Evolutionary conservation across 2,888 invertebrate species (phyloP), one percentile per base, ranked within the genome.

Genomic region (Pterostichus madidus): DNA sequence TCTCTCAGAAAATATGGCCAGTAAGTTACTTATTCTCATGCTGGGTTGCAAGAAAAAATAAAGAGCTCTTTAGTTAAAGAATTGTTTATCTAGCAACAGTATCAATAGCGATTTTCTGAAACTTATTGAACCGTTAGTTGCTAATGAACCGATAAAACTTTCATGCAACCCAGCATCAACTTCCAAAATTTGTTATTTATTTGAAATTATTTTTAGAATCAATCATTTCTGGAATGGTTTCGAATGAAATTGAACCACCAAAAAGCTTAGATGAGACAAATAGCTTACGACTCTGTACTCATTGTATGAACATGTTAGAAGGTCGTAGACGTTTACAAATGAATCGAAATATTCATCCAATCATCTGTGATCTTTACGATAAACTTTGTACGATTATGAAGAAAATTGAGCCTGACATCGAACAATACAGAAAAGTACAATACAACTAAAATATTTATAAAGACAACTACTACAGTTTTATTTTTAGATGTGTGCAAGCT

Each of bases 281-380:
- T 84, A 93, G 92, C 75, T 92, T 96, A 61, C 92, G 96, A 13
- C 91, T 95, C 2, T 96, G 96, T 86, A 92, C 93, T 39, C 95
- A 96, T 88, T 97, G 97, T 86, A 93, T 94, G 83, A 94, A 95
- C 87, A 92, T 98, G 82, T 91, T 99, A 75, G 96, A 97, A 86
- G 91, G 93, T 44, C 90, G 96, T 53, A 93, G 98, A 85, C 92
- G 93, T 86, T 93, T 96, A 87, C 96, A 97, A 88, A 95, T 97
- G 85, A 94, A 95, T 85, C 93, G 96, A 86, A 95, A 95, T 80
- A 93, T 93, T 49, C 96, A 96, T 86, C 96, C 97, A 5, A 91
- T 93, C 1, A 92, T 98, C 39, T 93, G 95, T 84, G 94, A 96
- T 52, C 93, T 96, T 44, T 99, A 99, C 89, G 95, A 95, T 82